Conservation (phyloP, 2,113 vertebrate genomes). For the Chelonoidis abingdonii region DNA sequence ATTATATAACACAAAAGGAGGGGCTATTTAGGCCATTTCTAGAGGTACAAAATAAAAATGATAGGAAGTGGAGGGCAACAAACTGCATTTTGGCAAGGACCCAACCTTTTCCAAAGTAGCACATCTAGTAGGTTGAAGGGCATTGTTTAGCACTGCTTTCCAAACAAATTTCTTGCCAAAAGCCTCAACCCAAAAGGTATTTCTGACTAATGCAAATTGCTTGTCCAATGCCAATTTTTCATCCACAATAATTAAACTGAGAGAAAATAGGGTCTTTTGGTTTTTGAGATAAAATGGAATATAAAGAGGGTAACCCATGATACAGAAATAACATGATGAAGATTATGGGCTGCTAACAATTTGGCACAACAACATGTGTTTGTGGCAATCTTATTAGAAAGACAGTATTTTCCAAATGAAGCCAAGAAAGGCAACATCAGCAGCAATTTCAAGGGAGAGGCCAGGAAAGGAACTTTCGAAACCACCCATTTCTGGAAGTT, state of each 20-base stretch:
- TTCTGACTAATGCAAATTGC: not conserved
- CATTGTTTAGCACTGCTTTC: not conserved
- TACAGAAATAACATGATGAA: slow-evolving; percentile 29
- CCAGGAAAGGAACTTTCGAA: not conserved
- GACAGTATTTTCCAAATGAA: slow-evolving; percentile 66
- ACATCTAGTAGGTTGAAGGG: slow-evolving; percentile 31
- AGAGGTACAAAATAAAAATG: slow-evolving; percentile 71
- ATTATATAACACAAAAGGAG: slow-evolving; percentile 51
- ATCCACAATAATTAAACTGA: not conserved
- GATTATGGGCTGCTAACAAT: not conserved
- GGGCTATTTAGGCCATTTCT: slow-evolving; percentile 68
- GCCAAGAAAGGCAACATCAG: slow-evolving; percentile 54
- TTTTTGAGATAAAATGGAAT: slow-evolving; percentile 22
- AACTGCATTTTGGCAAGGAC: slow-evolving; percentile 53
- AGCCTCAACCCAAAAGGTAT: slow-evolving; percentile 1
- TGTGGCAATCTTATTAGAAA: slow-evolving; percentile 32
- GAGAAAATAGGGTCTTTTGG: not conserved
- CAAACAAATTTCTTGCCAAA: slow-evolving; percentile 17
- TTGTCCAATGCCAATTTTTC: not conserved
- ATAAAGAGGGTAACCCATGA: not conserved
- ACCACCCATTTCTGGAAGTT: not conserved
- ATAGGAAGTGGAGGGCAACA: slow-evolving; percentile 47
- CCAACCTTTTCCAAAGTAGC: not conserved
- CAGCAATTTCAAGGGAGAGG: slow-evolving; percentile 40
- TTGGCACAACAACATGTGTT: slow-evolving; percentile 45